These are phyloP conservation scores for Heliconius congener DNA, from an alignment of 1,140 invertebrate genomes.

Conservation along the genomic window DNA sequence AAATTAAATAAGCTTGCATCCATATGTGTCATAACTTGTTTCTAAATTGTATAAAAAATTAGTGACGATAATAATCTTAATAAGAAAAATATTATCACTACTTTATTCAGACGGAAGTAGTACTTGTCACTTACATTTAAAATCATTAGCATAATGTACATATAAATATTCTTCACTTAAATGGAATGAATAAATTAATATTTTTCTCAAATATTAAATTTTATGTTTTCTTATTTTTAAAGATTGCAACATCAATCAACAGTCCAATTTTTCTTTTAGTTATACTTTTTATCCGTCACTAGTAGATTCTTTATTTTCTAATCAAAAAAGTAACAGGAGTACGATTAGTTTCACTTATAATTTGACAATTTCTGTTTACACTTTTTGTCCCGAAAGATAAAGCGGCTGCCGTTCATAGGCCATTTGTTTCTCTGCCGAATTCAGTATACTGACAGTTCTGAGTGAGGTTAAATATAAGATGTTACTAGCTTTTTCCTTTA, in stretches of 20 bases:
- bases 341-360: conserved; percentile 7
- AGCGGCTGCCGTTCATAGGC: conserved; percentile 21
- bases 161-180: too few relatives aligned
- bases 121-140: too few relatives aligned
- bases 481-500: neutral
- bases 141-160: too few relatives aligned
- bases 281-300: neutral
- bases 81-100: too few relatives aligned
- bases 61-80: neutral
- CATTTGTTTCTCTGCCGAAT: conserved; percentile 22
- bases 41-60: neutral
- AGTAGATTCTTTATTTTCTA: neutral
- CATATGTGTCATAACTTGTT: neutral
- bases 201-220: too few relatives aligned
- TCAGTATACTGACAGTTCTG: conserved; percentile 14
- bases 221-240: too few relatives aligned
- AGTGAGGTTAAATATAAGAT: conserved; percentile 18
- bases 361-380: conserved; percentile 6
- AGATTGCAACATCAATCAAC: too few relatives aligned
- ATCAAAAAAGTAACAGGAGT: neutral
- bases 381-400: conserved; percentile 18
- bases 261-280: neutral
- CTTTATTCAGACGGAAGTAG: too few relatives aligned
- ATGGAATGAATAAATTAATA: too few relatives aligned
- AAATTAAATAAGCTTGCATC: neutral